Conservation (phyloP, 2,113 vertebrate species). For the Chaetura pelagica region DNA sequence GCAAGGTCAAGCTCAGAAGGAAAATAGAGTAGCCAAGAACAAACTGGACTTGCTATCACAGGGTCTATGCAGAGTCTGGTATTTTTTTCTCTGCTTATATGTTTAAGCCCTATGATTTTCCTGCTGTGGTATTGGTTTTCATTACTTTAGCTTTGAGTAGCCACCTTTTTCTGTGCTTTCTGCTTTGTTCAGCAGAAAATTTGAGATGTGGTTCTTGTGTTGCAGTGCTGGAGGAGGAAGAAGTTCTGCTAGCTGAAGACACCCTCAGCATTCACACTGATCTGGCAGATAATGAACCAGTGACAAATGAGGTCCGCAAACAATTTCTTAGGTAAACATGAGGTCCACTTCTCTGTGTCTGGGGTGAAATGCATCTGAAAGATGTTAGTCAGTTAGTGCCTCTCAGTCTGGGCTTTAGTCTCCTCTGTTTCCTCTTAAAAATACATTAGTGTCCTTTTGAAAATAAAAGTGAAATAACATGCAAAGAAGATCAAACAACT, state of each 20-base stretch:
- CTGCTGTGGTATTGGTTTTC: not conserved
- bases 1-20: not conserved
- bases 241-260: slow-evolving; percentile 85
- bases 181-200: not conserved
- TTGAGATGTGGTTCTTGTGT: not conserved
- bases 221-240: slow-evolving; percentile 78
- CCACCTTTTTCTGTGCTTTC: not conserved
- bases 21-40: not conserved
- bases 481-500: not conserved
- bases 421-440: not conserved
- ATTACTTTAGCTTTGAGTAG: not conserved
- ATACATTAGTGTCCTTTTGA: not conserved
- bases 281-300: slow-evolving; percentile 85
- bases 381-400: not conserved
- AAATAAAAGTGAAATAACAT: not conserved
- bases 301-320: slow-evolving; percentile 84
- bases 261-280: slow-evolving; percentile 90
- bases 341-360: not conserved
- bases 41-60: not conserved
- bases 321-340: slow-evolving; percentile 87
- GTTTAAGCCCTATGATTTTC: not conserved
- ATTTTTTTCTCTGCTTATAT: not conserved
- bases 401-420: not conserved
- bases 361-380: not conserved
- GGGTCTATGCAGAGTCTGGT: not conserved